phyloP scores from a whole-genome alignment of 2,797 vertebrate genomes.

The Myripristis jacobus region DNA sequence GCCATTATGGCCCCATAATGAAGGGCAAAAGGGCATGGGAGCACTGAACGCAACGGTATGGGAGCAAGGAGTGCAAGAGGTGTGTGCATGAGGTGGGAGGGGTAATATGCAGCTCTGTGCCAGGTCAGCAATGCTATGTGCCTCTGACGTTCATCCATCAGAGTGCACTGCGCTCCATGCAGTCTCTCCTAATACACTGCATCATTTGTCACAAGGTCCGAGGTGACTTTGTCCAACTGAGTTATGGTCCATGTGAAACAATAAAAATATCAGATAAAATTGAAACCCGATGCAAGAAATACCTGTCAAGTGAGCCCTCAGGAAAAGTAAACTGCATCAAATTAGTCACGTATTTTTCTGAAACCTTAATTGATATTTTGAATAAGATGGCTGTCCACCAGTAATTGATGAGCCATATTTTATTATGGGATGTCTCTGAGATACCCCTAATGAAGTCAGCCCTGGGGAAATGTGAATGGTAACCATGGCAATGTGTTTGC shows the following conservation, averaged over 20 bases:
- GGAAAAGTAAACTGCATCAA: background rate
- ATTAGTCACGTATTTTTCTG: background rate
- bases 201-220: conserved; percentile 18
- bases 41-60: conserved; percentile 4
- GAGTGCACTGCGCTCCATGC: conserved; percentile 33
- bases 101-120: conserved; percentile 35
- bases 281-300: conserved; percentile 8
- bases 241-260: conserved; percentile 18
- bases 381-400: background rate
- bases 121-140: conserved; percentile 48
- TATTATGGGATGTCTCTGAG: background rate
- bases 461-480: too few species aligned
- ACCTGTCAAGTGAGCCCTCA: background rate
- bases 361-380: background rate
- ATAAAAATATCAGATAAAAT: conserved; percentile 19
- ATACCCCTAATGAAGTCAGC: too few species aligned
- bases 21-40: conserved; percentile 37
- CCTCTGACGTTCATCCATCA: conserved; percentile 46
- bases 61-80: conserved; percentile 34
- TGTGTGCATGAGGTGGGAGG: conserved; percentile 27
- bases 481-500: too few species aligned
- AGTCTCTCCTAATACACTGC: conserved; percentile 51
- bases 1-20: conserved; percentile 15
- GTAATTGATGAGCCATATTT: background rate
- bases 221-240: conserved; percentile 41